These are phyloP conservation scores for Drosophila asahinai DNA, from an alignment of 1,140 invertebrate species.

Conservation along the genomic window DNA sequence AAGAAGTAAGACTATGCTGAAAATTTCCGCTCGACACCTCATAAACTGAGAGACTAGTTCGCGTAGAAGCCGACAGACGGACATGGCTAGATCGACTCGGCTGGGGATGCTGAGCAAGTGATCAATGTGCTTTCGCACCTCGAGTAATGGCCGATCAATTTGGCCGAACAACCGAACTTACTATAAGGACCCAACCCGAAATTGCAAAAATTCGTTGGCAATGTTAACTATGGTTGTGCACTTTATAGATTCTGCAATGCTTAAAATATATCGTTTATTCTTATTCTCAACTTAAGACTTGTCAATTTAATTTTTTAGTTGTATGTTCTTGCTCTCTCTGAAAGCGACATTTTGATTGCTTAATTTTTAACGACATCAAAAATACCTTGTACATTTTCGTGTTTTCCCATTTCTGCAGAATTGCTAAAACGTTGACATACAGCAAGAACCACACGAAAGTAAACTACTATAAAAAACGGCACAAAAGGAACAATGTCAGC, in stretches of 20 bases:
- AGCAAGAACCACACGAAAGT: conserved; percentile 56
- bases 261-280: conserved; percentile 40
- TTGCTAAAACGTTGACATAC: conserved; percentile 50
- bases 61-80: no score
- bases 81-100: no score
- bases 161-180: no score
- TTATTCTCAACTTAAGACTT: conserved; percentile 42
- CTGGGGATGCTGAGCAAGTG: no score
- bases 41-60: no score
- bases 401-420: conserved; percentile 56
- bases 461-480: conserved; percentile 59
- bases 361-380: conserved; percentile 15
- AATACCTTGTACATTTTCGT: conserved; percentile 59
- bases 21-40: no score
- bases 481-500: conserved; percentile 74
- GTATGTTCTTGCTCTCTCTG: conserved; percentile 25
- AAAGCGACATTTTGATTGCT: conserved; percentile 40
- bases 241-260: not conserved
- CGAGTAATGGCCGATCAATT: no score
- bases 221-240: not conserved
- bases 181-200: not conserved
- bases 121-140: no score
- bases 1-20: no score
- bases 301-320: conserved; percentile 1
- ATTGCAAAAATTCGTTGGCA: not conserved